Base-by-base conservation (phyloP, 2,888 invertebrate genomes). In the Catocala fraxini region DNA sequence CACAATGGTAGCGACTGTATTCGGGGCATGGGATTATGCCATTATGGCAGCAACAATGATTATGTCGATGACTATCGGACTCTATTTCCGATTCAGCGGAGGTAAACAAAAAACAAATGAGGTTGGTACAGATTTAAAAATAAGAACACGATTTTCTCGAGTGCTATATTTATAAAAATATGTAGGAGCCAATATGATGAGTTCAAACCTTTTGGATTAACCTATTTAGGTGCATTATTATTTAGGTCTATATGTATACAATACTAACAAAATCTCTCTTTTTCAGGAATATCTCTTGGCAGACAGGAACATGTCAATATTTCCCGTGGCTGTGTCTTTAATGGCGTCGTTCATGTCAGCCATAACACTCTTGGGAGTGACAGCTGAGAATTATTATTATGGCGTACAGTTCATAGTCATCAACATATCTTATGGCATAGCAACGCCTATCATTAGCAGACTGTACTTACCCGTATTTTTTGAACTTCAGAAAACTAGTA, bases 281-380 rank as follows among this genome's bases (percentile, higher is more conserved):
- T 90, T 90, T 58, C 89, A 97, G 96, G 98, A 98, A 89, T 98
- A 97, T 83, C 95, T 98, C 63, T 87, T 97, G 59, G 98, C 98
- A 0, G 96, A 98, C 83, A 95, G 96, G 63, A 97, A 96, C 68
- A 97, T 98, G 97, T 95, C 97, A 6, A 95, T 97, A 75, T 85
- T 94, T 6, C 98, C 98, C 0, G 97, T 98, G 0, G 97, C 98
- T 5, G 97, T 98, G 70, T 98, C 98, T 2, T 89, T 98, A 62
- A 98, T 98, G 97, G 98, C 98, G n/a, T 98, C 98, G 46, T 98
- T 98, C 86, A 97, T 98, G 97, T 98, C 98, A 0, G 98, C 98
- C 41, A 96, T 98, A 57, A 97, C 98, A 0, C 87, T 98, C 46
- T 93, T 99, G n/a, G 98, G 98, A 12, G 97, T 98, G 2, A 97